Evolutionary conservation across 1,140 invertebrate genomes (phyloP).

Genomic region (Chironomus tepperi): DNA sequence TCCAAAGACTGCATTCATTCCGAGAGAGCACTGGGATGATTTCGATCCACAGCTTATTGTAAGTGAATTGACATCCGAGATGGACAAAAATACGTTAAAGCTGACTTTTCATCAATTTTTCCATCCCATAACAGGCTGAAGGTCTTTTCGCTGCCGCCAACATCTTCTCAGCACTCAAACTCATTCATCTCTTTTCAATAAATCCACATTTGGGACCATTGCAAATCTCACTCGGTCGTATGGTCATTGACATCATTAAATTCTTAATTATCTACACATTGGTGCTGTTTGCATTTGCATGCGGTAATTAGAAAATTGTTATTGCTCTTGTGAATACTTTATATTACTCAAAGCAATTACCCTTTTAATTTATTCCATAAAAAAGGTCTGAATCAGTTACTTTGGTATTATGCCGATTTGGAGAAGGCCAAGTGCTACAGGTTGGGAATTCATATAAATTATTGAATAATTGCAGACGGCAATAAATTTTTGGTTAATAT

Average conservation of each 20-base stretch:
- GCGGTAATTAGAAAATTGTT: slow-evolving; percentile 44
- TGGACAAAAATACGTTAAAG: too few relatives aligned
- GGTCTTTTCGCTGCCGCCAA: slow-evolving; percentile 92
- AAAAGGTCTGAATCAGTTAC: slow-evolving; percentile 66
- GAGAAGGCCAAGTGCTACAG: slow-evolving; percentile 66
- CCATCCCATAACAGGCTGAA: slow-evolving; percentile 47
- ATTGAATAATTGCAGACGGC: neutral
- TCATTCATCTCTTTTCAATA: slow-evolving; percentile 84
- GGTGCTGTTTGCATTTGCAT: slow-evolving; percentile 76
- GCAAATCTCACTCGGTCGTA: slow-evolving; percentile 71
- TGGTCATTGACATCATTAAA: slow-evolving; percentile 82
- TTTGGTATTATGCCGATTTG: slow-evolving; percentile 84
- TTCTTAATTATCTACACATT: slow-evolving; percentile 80
- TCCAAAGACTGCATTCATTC: slow-evolving; percentile 57
- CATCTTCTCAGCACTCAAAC: slow-evolving; percentile 73
- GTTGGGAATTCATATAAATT: neutral
- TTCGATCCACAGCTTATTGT: slow-evolving; percentile 89
- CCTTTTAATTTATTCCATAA: neutral
- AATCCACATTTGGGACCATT: slow-evolving; percentile 84
- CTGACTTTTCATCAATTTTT: neutral
- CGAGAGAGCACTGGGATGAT: slow-evolving; percentile 79
- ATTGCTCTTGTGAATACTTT: neutral
- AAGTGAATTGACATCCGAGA: neutral
- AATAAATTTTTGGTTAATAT: too few relatives aligned
- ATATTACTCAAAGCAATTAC: neutral